Conservation (phyloP, 2,888 invertebrate genomes). For the Frankliniella intonsa region DNA sequence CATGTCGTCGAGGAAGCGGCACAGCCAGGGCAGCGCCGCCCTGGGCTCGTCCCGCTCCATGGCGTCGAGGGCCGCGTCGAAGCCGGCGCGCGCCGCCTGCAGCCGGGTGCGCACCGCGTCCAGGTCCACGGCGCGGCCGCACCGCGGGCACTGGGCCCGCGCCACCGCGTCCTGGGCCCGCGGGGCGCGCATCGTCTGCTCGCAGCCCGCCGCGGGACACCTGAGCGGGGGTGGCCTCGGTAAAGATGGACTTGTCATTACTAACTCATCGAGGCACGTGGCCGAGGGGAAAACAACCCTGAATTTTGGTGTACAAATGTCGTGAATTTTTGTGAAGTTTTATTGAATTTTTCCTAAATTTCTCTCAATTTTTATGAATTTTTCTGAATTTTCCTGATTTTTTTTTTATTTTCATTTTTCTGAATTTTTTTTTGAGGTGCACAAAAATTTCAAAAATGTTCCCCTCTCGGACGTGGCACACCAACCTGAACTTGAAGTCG, state of each 20-base stretch:
- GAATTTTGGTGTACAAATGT: too few relatives aligned
- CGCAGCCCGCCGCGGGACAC: constrained; percentile 52
- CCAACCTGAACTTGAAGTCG: neutral
- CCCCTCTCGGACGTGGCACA: too few relatives aligned
- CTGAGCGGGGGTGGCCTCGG: constrained; percentile 42
- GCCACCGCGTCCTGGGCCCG: constrained; percentile 1
- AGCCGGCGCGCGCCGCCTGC: constrained; percentile 38
- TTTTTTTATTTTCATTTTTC: too few relatives aligned
- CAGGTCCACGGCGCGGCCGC: constrained; percentile 27
- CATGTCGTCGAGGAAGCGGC: constrained; percentile 47
- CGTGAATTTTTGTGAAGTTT: too few relatives aligned
- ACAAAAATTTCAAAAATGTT: too few relatives aligned
- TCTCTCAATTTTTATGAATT: too few relatives aligned
- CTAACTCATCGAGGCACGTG: too few relatives aligned
- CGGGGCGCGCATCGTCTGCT: constrained; percentile 41
- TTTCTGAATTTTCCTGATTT: too few relatives aligned
- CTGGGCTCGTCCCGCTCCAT: constrained; percentile 54
- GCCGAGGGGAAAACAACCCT: too few relatives aligned
- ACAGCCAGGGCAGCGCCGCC: constrained; percentile 51
- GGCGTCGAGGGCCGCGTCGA: constrained; percentile 40
- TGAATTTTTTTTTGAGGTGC: too few relatives aligned
- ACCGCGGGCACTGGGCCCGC: neutral
- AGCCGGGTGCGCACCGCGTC: constrained; percentile 36
- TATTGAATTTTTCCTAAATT: too few relatives aligned
- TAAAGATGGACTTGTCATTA: too few relatives aligned